Base-by-base conservation (phyloP, 2,888 invertebrate species). In the Dicyrtoma fusca region DNA sequence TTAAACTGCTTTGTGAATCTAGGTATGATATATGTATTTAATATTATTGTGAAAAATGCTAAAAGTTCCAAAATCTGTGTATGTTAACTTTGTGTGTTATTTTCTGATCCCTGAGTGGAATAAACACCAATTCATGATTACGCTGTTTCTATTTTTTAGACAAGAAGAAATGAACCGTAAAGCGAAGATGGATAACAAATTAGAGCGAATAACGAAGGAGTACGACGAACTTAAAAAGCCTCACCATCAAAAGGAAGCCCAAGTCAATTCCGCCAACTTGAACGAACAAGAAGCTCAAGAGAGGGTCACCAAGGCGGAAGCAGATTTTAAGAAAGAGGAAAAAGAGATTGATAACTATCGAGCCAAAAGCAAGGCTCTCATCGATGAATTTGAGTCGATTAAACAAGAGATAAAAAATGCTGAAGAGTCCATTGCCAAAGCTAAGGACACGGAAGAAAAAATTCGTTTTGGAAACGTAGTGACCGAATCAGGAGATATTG, bases 241-340 rank as follows among this genome's bases (percentile, higher is more conserved):
- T 0, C 91, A 93, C 81, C 91, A 90, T 0, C 87, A 88, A 70
- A 84, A 88, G 0, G 84, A 87, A 66, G 89, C 90, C 13, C 87
- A 87, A 53, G 61, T 77, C 0, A 75, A 79, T 57, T 75, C 77
- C 0, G 77, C 76, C 0, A 73, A 62, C 25, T 55, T 71, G 19
- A 72, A 72, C 59, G 10, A 65, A 21, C 44, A 70, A 34, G 71
- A 76, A 82, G 77, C 84, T 88, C 0, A 90, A 90, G 81, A 87
- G 89, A 6, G 75, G 14, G 87, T 88, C 14, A 87, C 88, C 77
- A 89, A 89, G 69, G 88, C 86, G 63, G 86, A 92, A 13, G 87
- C 88, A 74, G 87, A 88, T 53, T 91, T 92, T 81, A 86, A 88
- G 71, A 89, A 89, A 80, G 89, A 89, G 76, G 85, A 88, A n/a